Evolutionary conservation across 37 sponge, comb jelly and placozoan genomes (phyloP).

Genomic region (Crambe crambe): DNA sequence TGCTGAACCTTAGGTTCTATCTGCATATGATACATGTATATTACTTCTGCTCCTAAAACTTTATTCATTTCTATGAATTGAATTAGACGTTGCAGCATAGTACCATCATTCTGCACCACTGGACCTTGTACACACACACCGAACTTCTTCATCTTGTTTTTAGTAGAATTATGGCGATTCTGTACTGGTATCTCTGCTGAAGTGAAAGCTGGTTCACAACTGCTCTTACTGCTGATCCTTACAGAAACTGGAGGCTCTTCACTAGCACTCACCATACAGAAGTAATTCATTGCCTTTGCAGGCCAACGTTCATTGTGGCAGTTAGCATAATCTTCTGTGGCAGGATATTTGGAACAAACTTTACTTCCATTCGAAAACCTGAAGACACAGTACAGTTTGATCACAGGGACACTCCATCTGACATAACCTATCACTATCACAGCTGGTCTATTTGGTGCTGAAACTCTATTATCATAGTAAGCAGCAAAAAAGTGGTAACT

Average conservation of each 20-base stretch:
- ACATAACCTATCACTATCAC: constrained; percentile 28
- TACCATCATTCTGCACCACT: background rate
- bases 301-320: background rate
- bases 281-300: background rate
- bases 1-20: background rate
- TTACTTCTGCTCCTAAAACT: constrained; percentile 20
- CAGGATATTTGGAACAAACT: background rate
- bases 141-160: constrained; percentile 9
- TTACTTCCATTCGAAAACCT: background rate
- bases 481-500: constrained; percentile 35
- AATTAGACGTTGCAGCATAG: background rate
- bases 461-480: constrained; percentile 10
- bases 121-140: constrained; percentile 34
- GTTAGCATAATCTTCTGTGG: background rate
- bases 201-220: background rate
- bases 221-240: background rate
- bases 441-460: background rate
- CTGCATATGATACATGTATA: constrained; percentile 15
- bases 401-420: background rate
- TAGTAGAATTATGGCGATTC: background rate
- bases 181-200: constrained; percentile 12
- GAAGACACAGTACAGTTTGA: background rate
- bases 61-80: constrained; percentile 34
- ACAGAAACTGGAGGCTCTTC: background rate
- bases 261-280: background rate